Evolutionary conservation across 2,797 vertebrate species (phyloP).

Genomic region (Neosilurus hyrtlii): DNA sequence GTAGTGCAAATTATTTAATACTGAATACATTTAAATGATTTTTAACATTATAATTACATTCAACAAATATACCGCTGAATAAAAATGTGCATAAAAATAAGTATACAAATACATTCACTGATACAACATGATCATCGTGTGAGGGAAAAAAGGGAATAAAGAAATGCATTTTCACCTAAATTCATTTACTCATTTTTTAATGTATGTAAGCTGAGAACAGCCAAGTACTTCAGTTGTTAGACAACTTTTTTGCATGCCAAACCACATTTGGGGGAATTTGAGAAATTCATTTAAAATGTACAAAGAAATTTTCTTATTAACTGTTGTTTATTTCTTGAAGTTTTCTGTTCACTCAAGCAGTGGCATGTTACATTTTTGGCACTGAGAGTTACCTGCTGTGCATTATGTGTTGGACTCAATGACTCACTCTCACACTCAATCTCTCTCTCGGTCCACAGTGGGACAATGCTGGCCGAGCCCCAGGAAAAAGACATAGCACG

Average conservation of each 20-base stretch:
- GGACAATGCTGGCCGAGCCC: constrained; percentile 85
- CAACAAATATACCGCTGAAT: background rate
- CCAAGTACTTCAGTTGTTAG: background rate
- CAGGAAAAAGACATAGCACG: constrained; percentile 72
- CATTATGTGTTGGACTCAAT: background rate
- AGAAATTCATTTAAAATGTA: background rate
- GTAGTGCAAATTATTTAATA: background rate
- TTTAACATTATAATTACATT: background rate
- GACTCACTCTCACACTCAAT: no score
- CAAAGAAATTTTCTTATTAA: background rate
- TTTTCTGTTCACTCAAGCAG: background rate
- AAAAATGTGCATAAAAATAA: background rate
- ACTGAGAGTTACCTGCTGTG: background rate
- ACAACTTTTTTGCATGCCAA: background rate
- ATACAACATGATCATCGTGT: no score
- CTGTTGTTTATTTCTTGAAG: background rate
- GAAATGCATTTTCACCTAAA: background rate
- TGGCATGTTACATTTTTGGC: background rate
- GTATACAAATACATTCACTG: background rate
- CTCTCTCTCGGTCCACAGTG: constrained; percentile 59
- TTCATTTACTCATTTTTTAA: background rate
- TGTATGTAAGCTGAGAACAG: background rate
- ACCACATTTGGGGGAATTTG: background rate
- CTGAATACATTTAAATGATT: background rate
- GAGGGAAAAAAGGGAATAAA: background rate